phyloP scores from a whole-genome alignment of 2,888 invertebrate genomes.

The Clostera curtula region DNA sequence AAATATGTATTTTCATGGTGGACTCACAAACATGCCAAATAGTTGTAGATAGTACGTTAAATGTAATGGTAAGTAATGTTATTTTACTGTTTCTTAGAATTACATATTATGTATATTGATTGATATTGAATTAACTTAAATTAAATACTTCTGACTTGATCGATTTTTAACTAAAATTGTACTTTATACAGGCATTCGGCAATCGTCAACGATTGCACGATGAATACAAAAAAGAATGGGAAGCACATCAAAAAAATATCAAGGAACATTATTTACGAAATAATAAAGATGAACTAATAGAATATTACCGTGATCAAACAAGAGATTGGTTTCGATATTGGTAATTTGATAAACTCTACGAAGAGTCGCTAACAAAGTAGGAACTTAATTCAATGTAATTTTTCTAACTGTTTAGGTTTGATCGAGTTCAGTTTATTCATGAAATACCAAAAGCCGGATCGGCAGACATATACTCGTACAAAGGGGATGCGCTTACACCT shows the following conservation, averaged over 20 bases:
- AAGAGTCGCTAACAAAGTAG: no score
- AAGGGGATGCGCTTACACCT: conserved; percentile 39
- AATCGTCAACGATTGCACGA: conserved; percentile 8
- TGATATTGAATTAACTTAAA: no score
- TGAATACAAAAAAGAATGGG: conserved; percentile 30
- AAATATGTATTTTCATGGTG: neutral
- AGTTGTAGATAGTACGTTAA: no score
- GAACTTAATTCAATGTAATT: no score
- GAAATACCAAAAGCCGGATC: conserved; percentile 47
- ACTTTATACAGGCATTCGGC: neutral
- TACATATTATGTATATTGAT: no score
- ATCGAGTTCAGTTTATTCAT: conserved; percentile 37
- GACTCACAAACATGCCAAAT: conserved; percentile 7
- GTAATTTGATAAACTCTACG: no score
- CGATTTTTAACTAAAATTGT: neutral
- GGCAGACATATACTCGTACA: conserved; percentile 35
- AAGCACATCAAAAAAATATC: conserved; percentile 18
- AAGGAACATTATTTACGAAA: conserved; percentile 28
- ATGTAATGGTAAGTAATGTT: no score
- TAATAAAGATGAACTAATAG: conserved; percentile 29
- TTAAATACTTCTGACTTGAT: no score
- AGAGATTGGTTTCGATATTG: conserved; percentile 52
- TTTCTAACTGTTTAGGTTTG: conserved; percentile 40
- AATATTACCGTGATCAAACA: conserved; percentile 40
- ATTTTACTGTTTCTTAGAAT: no score